Conservation (phyloP, 2,113 vertebrate genomes). For the Caloenas nicobarica region DNA sequence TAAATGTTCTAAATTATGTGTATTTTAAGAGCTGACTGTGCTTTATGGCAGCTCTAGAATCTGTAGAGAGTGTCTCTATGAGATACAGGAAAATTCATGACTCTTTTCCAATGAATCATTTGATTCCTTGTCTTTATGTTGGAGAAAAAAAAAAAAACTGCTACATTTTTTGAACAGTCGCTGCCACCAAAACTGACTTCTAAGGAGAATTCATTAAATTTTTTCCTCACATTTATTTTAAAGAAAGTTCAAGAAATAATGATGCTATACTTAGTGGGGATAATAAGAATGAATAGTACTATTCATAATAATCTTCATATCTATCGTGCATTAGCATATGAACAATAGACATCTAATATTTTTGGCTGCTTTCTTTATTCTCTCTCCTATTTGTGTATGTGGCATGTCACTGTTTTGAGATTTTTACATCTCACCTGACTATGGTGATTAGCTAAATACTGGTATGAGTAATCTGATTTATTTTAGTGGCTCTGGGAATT, state of each 20-base stretch:
- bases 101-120: neutral
- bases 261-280: neutral
- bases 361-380: neutral
- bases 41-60: neutral
- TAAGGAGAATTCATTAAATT: neutral
- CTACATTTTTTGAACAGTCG: neutral
- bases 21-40: neutral
- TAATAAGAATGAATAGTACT: conserved; percentile 15
- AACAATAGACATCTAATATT: conserved; percentile 20
- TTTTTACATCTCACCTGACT: neutral
- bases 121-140: neutral
- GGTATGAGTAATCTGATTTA: neutral
- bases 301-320: conserved; percentile 33
- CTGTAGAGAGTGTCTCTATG: neutral
- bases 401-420: neutral
- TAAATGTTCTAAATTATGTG: neutral
- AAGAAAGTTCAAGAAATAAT: conserved; percentile 15
- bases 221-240: conserved; percentile 21
- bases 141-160: neutral
- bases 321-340: neutral
- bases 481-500: neutral
- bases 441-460: neutral
- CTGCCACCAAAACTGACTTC: conserved; percentile 1
- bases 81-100: neutral
- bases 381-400: neutral